Conservation (phyloP, 1,140 invertebrate species). For the Plectrocnemia conspersa region DNA sequence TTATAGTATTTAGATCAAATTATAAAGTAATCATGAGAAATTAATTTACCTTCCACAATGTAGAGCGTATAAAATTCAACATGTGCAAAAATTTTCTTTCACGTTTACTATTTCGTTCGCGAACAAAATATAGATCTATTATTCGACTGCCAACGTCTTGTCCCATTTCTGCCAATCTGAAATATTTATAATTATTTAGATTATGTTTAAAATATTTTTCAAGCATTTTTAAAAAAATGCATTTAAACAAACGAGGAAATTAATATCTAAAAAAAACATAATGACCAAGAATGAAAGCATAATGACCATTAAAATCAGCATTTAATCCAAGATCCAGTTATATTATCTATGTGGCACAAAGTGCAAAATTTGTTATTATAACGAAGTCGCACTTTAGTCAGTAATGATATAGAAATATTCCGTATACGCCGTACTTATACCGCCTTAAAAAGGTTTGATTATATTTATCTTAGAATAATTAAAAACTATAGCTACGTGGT, state of each 20-base stretch:
- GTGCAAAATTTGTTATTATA: background rate
- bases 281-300: no score
- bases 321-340: no score
- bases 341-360: background rate
- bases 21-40: no score
- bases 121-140: slow-evolving; percentile 87
- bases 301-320: no score
- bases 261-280: no score
- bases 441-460: background rate
- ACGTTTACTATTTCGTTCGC: slow-evolving; percentile 90
- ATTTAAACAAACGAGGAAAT: no score
- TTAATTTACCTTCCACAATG: slow-evolving; percentile 86
- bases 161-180: slow-evolving; percentile 86
- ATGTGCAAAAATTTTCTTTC: slow-evolving; percentile 95
- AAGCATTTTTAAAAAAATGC: no score
- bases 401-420: background rate
- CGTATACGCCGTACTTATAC: background rate
- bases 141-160: slow-evolving; percentile 91
- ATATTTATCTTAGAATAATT: background rate
- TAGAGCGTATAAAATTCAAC: slow-evolving; percentile 92
- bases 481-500: no score
- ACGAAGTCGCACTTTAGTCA: background rate
- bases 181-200: no score
- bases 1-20: no score
- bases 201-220: no score